A percentile compares a stretch with the other conserved stretches of the same genome.
Conservation (phyloP, 2,888 invertebrate genomes). For the Alitta virens region DNA sequence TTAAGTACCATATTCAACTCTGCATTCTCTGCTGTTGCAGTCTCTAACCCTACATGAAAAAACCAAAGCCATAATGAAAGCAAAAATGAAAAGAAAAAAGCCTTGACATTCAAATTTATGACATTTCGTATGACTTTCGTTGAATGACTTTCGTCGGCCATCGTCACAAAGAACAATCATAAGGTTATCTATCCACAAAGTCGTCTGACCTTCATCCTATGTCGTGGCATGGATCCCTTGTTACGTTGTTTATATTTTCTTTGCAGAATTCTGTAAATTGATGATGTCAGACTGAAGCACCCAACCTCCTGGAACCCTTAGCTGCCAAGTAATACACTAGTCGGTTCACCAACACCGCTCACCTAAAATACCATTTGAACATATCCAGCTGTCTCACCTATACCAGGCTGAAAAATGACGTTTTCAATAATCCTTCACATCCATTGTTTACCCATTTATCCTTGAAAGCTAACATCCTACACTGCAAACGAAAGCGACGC, state of each 20-base stretch:
- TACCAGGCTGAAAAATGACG: background rate
- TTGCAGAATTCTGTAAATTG: conserved; percentile 20
- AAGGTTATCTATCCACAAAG: too few species aligned
- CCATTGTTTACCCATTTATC: conserved; percentile 8
- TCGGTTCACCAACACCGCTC: background rate
- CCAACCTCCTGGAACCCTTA: conserved; percentile 3
- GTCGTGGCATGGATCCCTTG: conserved; percentile 8
- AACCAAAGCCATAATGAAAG: too few species aligned
- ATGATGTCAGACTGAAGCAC: conserved; percentile 18
- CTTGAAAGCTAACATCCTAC: background rate
- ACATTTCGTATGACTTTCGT: too few species aligned
- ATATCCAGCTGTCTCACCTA: background rate
- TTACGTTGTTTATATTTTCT: conserved; percentile 15
- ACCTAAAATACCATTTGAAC: too few species aligned
- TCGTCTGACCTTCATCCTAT: background rate
- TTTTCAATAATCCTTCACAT: conserved; percentile 10
- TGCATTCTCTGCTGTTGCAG: too few species aligned
- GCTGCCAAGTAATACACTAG: conserved; percentile 9
- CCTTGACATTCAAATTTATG: too few species aligned
- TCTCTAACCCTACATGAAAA: too few species aligned
- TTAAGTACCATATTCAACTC: too few species aligned
- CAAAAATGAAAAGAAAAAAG: too few species aligned
- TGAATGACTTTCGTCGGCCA: too few species aligned
- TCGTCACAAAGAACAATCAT: too few species aligned
- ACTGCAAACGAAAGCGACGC: too few species aligned